Conservation (phyloP, 2,797 vertebrate species). For the Phalloptychus januarius region DNA sequence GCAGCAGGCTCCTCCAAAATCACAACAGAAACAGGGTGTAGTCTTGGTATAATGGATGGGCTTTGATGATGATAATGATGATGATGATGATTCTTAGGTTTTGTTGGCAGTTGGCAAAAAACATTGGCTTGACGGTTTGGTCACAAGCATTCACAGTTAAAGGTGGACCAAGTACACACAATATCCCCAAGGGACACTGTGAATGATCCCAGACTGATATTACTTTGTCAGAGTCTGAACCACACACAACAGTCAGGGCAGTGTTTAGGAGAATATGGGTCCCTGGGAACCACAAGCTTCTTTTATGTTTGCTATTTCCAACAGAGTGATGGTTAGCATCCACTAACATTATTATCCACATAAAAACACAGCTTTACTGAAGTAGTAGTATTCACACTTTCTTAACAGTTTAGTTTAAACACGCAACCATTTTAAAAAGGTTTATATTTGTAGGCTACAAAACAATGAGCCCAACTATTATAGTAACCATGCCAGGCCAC, state of each 20-base stretch:
- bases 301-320: not conserved
- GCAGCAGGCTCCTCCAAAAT: not conserved
- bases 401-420: not conserved
- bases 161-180: not conserved
- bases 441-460: not conserved
- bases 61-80: not conserved
- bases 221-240: not conserved
- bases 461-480: not conserved
- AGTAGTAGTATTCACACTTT: not conserved
- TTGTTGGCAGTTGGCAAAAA: no score
- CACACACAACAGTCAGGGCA: not conserved
- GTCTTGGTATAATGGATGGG: not conserved
- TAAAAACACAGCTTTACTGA: not conserved
- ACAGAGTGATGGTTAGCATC: not conserved
- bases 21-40: not conserved
- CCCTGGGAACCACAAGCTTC: not conserved
- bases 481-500: not conserved
- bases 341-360: not conserved
- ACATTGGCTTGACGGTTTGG: not conserved
- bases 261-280: not conserved
- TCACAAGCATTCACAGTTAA: not conserved
- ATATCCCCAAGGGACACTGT: no score
- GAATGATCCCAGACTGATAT: not conserved
- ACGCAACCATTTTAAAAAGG: not conserved
- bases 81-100: no score